phyloP scores from a whole-genome alignment of 2,888 invertebrate species.

The Ennomos erosarius region DNA sequence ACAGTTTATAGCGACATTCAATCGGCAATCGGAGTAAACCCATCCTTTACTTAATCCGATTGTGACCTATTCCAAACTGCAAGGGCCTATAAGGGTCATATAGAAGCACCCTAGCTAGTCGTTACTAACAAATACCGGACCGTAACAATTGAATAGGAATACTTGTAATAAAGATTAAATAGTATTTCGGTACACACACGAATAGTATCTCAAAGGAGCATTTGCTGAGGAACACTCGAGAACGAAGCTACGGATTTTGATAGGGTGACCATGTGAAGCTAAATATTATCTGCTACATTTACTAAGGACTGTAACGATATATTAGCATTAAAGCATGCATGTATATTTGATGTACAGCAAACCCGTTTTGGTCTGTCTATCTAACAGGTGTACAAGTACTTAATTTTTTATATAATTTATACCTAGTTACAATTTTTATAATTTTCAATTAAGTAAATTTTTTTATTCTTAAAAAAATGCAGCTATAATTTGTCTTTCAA shows the following conservation, averaged over 20 bases:
- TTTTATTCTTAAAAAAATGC: no score
- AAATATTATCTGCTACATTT: no score
- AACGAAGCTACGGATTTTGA: constrained; percentile 52
- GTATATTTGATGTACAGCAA: no score
- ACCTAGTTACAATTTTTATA: no score
- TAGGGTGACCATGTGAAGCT: constrained; percentile 49
- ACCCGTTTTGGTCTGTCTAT: no score
- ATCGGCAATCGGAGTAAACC: constrained; percentile 26
- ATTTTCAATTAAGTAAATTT: no score
- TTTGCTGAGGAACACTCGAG: constrained; percentile 57
- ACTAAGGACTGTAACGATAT: no score
- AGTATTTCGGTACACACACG: constrained; percentile 60
- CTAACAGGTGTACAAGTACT: no score
- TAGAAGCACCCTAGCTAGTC: constrained; percentile 12
- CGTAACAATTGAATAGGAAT: constrained; percentile 61
- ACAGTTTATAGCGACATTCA: background rate
- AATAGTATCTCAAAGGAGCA: constrained; percentile 69
- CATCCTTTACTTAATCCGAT: constrained; percentile 26
- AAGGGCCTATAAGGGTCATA: constrained; percentile 24
- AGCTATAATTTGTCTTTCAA: no score
- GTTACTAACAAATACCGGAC: constrained; percentile 53
- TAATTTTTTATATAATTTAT: no score
- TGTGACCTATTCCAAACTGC: constrained; percentile 24
- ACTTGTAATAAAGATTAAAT: constrained; percentile 68
- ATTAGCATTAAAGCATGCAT: no score